A percentile compares a stretch with the other conserved stretches of the same genome.
Conservation (phyloP, 1,140 invertebrate species). For the Megathymus violae region DNA sequence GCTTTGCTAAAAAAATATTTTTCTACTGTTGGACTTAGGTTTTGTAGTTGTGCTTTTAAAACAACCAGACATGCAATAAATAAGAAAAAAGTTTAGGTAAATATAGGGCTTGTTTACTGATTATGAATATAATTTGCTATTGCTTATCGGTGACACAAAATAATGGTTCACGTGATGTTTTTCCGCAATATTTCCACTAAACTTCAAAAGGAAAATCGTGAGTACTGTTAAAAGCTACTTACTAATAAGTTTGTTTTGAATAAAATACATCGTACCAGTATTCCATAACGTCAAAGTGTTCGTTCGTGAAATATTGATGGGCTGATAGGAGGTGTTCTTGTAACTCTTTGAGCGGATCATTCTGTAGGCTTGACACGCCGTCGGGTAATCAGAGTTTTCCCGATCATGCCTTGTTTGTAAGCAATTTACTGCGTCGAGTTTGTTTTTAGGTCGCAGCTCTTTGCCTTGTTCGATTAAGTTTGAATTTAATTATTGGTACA, state of each 20-base stretch:
- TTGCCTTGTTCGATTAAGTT: slow-evolving; percentile 1
- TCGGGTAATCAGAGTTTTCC: slow-evolving; percentile 19
- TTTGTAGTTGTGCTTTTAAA: no score
- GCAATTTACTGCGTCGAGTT: slow-evolving; percentile 9
- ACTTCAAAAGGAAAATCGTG: no score
- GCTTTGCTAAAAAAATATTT: no score
- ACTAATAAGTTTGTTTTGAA: neutral
- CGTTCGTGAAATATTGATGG: slow-evolving; percentile 30
- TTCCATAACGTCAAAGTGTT: neutral
- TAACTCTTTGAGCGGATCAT: slow-evolving; percentile 27
- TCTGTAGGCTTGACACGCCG: slow-evolving; percentile 14
- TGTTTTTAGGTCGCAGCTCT: neutral
- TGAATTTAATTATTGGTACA: neutral
- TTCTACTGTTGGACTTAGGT: no score
- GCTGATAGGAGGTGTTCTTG: slow-evolving; percentile 25
- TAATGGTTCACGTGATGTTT: no score
- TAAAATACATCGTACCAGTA: neutral
- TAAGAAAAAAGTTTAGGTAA: no score
- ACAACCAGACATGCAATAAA: no score
- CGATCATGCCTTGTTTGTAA: slow-evolving; percentile 22
- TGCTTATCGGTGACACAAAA: no score
- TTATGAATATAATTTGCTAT: no score
- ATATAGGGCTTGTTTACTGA: no score
- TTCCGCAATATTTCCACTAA: no score
- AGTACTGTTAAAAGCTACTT: neutral